These are phyloP conservation scores for Cnemophilus loriae DNA, from an alignment of 2,113 vertebrate species.

Conservation along the genomic window DNA sequence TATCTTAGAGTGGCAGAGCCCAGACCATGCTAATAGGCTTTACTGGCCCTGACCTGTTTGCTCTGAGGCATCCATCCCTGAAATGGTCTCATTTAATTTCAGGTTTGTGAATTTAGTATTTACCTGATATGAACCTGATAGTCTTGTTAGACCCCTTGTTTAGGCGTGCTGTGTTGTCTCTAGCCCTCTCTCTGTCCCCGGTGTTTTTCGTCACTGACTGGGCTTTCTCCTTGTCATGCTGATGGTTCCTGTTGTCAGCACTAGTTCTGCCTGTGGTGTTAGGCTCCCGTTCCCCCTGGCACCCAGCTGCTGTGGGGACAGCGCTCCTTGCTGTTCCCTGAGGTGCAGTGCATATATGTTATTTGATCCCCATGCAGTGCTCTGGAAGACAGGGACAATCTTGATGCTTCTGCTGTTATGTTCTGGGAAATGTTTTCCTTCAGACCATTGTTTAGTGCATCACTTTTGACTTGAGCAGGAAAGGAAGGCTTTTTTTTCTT, in stretches of 20 bases:
- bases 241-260: background rate
- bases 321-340: background rate
- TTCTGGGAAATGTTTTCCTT: background rate
- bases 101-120: background rate
- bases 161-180: accelerated
- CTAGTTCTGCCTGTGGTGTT: background rate
- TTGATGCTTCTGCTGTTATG: background rate
- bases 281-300: accelerated
- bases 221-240: background rate
- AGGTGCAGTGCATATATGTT: accelerated
- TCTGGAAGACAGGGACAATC: background rate
- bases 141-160: background rate
- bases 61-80: background rate
- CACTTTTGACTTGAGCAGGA: background rate
- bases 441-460: background rate
- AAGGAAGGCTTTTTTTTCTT: background rate
- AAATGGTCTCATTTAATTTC: background rate
- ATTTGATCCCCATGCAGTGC: background rate
- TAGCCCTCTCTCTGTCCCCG: background rate
- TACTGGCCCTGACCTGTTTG: background rate
- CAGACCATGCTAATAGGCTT: background rate
- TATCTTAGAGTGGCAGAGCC: background rate
- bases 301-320: background rate
- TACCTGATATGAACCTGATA: background rate
- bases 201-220: accelerated